Evolutionary conservation across 2,113 vertebrate species (phyloP), one percentile per base, ranked within the genome.

Genomic region (Rhinogobius similis): DNA sequence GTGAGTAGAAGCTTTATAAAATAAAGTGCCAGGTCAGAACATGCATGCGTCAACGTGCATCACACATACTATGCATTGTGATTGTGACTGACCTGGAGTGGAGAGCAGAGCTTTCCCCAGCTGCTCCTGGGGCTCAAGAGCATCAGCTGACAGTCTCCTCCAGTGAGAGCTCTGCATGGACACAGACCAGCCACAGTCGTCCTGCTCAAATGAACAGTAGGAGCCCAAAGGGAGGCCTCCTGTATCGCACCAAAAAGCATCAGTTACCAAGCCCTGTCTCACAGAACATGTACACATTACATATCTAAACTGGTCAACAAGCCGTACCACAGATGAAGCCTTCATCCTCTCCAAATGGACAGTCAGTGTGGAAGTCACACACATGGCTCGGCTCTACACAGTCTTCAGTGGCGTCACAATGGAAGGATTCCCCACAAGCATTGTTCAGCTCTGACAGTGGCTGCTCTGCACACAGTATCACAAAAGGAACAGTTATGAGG

Each of bases 181-280:
- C 46, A 90, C 65, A 0, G 88, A 93, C 96, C 96, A 96, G 36
- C 94, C 94, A 74, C 96, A 97, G 0, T 73, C 65, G 59, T 92
- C 93, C 20, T 76, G 74, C 80, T 96, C 95, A 87, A 97, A 97
- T 0, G 94, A 95, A 68, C 96, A 97, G 8, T 95, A 89, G 20
- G 94, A 92, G 7, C 94, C 94, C 9, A 87, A 72, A 1, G 94
- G 94, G 67, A 96, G 88, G 63, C 62, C 79, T 65, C 88, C 95
- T 95, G 85, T 23, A 46, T 23, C 76, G 36, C 36, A 87, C 44
- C 5, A n/a, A 65, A 10, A 68, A 14, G 23, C 10, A 2, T 68
- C 21, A 79, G 23, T 41, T n/a, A 32, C 16, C 29, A 10, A 56
- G 11, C 14, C 5, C 13, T 56, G 3, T 26, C 48, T 55, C 23